phyloP scores from a whole-genome alignment of 2,113 vertebrate species.

The Lichenostomus cassidix region DNA sequence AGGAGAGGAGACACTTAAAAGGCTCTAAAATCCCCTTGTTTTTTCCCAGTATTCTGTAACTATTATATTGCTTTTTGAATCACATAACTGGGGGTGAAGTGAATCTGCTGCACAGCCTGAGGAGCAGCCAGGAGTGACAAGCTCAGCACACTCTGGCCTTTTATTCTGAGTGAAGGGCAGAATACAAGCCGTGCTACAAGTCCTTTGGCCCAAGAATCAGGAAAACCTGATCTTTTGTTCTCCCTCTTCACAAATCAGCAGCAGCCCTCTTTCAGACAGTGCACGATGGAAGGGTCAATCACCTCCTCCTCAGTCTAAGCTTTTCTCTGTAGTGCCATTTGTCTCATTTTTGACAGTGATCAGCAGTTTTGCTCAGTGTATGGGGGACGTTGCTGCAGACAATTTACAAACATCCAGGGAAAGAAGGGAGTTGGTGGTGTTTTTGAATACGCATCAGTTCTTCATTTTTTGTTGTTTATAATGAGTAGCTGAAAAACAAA shows the following conservation, averaged over 20 bases:
- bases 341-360: background rate
- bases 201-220: background rate
- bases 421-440: background rate
- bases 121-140: background rate
- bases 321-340: background rate
- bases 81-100: background rate
- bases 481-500: slow-evolving; percentile 1
- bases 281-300: background rate
- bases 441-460: background rate
- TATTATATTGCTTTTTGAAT: background rate
- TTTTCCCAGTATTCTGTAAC: background rate
- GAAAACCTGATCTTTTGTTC: background rate
- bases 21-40: rapidly evolving
- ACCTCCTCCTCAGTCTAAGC: background rate
- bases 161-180: background rate
- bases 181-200: background rate
- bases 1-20: background rate
- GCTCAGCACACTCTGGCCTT: background rate
- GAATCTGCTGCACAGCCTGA: background rate
- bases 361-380: background rate
- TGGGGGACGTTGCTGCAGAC: background rate
- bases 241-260: background rate
- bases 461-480: background rate
- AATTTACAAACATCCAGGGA: slow-evolving; percentile 16
- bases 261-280: background rate